Conservation (phyloP, 2,888 invertebrate species). For the Mamestra brassicae region DNA sequence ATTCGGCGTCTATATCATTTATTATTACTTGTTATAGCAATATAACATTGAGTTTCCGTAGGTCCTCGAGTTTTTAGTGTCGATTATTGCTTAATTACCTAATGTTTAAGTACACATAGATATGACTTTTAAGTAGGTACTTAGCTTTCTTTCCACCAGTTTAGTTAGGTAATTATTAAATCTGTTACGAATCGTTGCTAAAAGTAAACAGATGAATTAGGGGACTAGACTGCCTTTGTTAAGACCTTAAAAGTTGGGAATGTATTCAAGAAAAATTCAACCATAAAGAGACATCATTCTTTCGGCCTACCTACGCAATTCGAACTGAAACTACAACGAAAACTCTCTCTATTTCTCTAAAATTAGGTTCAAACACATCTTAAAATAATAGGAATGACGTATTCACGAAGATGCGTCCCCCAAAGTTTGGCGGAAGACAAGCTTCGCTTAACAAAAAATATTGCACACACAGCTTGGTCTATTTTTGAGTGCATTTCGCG, state of each 20-base stretch:
- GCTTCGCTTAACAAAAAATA: conserved; percentile 86
- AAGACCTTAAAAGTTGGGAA: neutral
- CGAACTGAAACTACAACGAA: conserved; percentile 12
- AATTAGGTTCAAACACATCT: conserved; percentile 31
- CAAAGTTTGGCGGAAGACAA: conserved; percentile 78
- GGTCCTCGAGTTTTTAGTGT: neutral
- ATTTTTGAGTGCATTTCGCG: conserved; percentile 91
- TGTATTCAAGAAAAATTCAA: neutral
- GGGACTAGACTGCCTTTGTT: neutral
- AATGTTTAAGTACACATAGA: neutral
- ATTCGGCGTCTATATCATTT: conserved; percentile 49
- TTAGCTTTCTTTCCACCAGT: neutral
- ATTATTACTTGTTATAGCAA: conserved; percentile 38
- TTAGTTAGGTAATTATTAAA: neutral
- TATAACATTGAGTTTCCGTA: neutral
- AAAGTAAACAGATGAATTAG: neutral
- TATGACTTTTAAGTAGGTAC: neutral
- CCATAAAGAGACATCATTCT: neutral
- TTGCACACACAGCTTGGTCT: conserved; percentile 89
- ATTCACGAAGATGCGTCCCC: conserved; percentile 63
- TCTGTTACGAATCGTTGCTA: neutral
- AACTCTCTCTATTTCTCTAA: conserved; percentile 22
- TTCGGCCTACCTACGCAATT: neutral
- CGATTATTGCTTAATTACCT: neutral
- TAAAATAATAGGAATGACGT: conserved; percentile 48